phyloP scores from a whole-genome alignment of 92 coral and sea anemone species.

The Micromussa lordhowensis region DNA sequence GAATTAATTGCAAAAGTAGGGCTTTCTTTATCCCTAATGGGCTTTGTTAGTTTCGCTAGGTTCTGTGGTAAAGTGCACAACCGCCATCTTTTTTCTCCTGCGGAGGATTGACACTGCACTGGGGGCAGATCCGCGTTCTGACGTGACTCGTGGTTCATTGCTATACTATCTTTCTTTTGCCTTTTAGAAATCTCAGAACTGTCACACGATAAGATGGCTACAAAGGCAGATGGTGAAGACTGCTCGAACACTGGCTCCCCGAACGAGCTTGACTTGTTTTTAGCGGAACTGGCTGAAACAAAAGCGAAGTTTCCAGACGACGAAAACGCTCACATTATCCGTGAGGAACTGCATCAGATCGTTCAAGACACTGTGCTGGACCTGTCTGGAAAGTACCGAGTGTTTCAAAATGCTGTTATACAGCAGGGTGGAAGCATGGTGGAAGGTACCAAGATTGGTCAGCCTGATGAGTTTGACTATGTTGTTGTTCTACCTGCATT shows the following conservation, averaged over 20 bases:
- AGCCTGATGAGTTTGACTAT: constrained; percentile 69
- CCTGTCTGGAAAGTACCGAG: constrained; percentile 59
- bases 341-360: constrained; percentile 33
- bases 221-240: background rate
- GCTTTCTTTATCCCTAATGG: no score
- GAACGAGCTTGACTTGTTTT: constrained; percentile 28
- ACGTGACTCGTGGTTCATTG: no score
- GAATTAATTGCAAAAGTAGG: no score
- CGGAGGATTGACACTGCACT: no score
- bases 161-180: background rate
- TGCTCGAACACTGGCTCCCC: background rate
- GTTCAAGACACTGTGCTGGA: constrained; percentile 27
- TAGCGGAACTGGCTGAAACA: constrained; percentile 49
- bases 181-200: background rate
- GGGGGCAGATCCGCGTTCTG: no score
- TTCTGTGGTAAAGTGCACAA: no score
- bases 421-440: constrained; percentile 69
- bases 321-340: constrained; percentile 31
- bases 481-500: constrained; percentile 37
- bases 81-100: no score
- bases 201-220: background rate
- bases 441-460: constrained; percentile 70
- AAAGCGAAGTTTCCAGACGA: constrained; percentile 50
- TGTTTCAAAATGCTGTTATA: constrained; percentile 50
- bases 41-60: no score